Percentiles rank a stretch among this genome's conserved stretches.
Conservation (phyloP, 2,888 invertebrate genomes). For the Quadroppia sp. region DNA sequence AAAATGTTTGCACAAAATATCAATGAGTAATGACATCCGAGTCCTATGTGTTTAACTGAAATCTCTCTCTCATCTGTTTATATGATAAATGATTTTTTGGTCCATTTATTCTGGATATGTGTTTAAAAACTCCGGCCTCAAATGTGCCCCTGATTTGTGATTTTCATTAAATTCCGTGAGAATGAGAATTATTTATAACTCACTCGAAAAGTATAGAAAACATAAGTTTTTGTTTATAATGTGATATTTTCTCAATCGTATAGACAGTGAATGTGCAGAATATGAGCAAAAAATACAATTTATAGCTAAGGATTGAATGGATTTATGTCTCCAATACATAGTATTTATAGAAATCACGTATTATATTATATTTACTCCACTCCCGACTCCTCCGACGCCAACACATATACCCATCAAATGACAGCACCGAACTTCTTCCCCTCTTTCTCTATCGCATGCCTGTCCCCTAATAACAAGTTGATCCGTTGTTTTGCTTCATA, state of each 20-base stretch:
- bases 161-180: conserved; percentile 8
- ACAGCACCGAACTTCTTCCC: background rate
- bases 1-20: too few relatives aligned
- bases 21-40: too few relatives aligned
- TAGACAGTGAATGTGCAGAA: too few relatives aligned
- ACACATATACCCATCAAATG: background rate
- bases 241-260: too few relatives aligned
- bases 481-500: conserved; percentile 6
- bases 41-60: too few relatives aligned
- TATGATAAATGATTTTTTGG: conserved; percentile 8
- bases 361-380: conserved; percentile 7
- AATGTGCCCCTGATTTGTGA: too few relatives aligned
- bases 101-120: background rate
- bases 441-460: background rate
- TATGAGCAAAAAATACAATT: background rate
- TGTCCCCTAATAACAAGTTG: conserved; percentile 9
- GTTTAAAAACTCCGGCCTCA: too few relatives aligned
- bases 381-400: background rate
- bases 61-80: too few relatives aligned
- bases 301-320: background rate
- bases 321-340: conserved; percentile 3
- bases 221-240: too few relatives aligned
- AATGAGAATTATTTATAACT: conserved; percentile 8
- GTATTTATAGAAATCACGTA: conserved; percentile 13
- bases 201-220: background rate